Base-by-base conservation (phyloP, 1,140 invertebrate species). In the Parasteatoda tepidariorum region DNA sequence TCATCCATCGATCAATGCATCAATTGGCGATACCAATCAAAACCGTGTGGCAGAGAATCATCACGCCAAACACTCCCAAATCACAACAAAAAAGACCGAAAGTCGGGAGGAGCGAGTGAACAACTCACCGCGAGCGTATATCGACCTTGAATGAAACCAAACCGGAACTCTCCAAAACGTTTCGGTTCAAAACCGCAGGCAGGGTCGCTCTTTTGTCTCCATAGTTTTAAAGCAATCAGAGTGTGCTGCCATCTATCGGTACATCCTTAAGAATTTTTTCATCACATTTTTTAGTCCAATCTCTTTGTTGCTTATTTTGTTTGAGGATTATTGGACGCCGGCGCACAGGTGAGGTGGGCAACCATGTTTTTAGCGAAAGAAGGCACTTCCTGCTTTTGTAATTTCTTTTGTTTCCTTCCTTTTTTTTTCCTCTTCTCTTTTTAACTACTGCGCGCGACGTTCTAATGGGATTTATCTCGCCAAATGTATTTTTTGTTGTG, bases 341-440 rank as follows among this genome's bases (percentile, higher is more conserved):
- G 66, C 9, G 78, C 66, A 70, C 78, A 82, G 78, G 78, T 82
- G 78, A 82, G 78, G 64, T 67, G 38, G 61, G 78, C 67, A 61
- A 71, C 55, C 66, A 31, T 82, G 66, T 82, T 82, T 82, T 70
- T 30, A 7, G 7, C n/a, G 18, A 55, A 75, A 31, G 57, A 67
- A 48, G 62, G 30, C 78, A 70, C 67, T 71, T 71, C 67, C 66
- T 71, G 66, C 67, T 82, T 82, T 61, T 82, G 66, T 61, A 33
- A 67, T 82, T 67, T 82, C 78, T 61, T 82, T 82, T 82, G 78
- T 82, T 82, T 82, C 78, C 67, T 70, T n/a, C n/a, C n/a, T n/a
- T n/a, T n/a, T n/a, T n/a, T n/a, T n/a, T n/a, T n/a, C n/a, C n/a
- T n/a, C n/a, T n/a, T n/a, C n/a, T n/a, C n/a, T n/a, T n/a, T 59